Base-by-base conservation (phyloP, 2,888 invertebrate genomes). In the Acanthosepion lycidas region DNA sequence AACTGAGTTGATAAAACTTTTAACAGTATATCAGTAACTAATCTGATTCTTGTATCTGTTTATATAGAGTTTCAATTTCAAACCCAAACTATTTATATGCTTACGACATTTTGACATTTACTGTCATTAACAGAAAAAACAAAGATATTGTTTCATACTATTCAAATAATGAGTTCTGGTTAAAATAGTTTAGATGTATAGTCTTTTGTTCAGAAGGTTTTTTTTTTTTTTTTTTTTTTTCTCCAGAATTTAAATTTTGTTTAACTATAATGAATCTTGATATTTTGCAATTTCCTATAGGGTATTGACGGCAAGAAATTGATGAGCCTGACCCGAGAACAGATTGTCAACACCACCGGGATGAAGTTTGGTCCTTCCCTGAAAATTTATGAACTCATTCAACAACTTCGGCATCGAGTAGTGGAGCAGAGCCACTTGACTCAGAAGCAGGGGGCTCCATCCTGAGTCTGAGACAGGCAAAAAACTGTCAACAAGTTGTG, bases 331-430 rank as follows among this genome's bases (percentile, higher is more conserved):
- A 98, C 98, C 94, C 99, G 99, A 98, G 99, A 99, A 97, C 98
- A 99, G 97, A 98, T 99, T 95, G 98, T 99, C 96, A 98, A 98
- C 96, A 98, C 99, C 95, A 98, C 99, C 51, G 98, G 99, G 96
- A 99, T 99, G 98, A 99, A 99, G 98, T 99, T 99, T 95, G 99
- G 99, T 3, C 99, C 99, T 18, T 99, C 99, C 42, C 97, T 99
- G 95, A 99, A 99, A 98, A 99, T 99, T 96, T 98, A 98, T 97
- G 99, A 99, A 98, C 98, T 99, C 96, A 98, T 99, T 97, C 98
- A 99, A 97, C 99, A 99, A 97, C 98, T 99, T 94, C 99, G 99
- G 98, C 95, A 94, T 78, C 78, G n/a, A 18, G 78, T 78, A 15
- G n/a, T n/a, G 78, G 78, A 78, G 33, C 78, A 78, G 33, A 78